These are phyloP conservation scores for Hylyphantes graminicola DNA, from an alignment of 1,140 invertebrate genomes.

Conservation along the genomic window DNA sequence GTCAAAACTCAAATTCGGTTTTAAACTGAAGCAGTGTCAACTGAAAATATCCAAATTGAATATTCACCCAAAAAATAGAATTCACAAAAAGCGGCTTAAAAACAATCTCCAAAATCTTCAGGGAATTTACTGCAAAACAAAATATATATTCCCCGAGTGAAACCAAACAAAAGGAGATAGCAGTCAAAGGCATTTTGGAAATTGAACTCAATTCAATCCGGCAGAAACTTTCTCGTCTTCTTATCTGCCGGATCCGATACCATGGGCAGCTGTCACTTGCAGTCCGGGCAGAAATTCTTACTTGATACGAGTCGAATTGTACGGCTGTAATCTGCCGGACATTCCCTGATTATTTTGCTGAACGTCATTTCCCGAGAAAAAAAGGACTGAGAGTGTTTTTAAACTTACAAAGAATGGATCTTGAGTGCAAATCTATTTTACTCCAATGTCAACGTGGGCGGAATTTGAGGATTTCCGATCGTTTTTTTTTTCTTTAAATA, in stretches of 20 bases:
- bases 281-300: slow-evolving; percentile 8
- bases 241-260: background rate
- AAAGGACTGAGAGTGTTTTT: too few relatives aligned
- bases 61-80: too few relatives aligned
- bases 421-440: too few relatives aligned
- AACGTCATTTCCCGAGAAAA: background rate
- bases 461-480: too few relatives aligned
- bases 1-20: too few relatives aligned
- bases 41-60: too few relatives aligned
- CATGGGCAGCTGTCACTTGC: slow-evolving; percentile 34
- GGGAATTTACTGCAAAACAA: too few relatives aligned
- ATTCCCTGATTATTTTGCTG: slow-evolving; percentile 8
- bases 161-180: slow-evolving; percentile 11
- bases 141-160: too few relatives aligned
- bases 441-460: too few relatives aligned
- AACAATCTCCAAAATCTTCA: background rate
- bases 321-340: background rate
- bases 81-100: background rate
- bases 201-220: slow-evolving; percentile 44
- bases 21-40: too few relatives aligned
- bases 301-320: background rate
- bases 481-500: too few relatives aligned
- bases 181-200: slow-evolving; percentile 33
- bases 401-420: too few relatives aligned
- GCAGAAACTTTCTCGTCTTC: slow-evolving; percentile 7